phyloP scores from a whole-genome alignment of 1,140 invertebrate species.

The Aphaenogaster ashmeadi region DNA sequence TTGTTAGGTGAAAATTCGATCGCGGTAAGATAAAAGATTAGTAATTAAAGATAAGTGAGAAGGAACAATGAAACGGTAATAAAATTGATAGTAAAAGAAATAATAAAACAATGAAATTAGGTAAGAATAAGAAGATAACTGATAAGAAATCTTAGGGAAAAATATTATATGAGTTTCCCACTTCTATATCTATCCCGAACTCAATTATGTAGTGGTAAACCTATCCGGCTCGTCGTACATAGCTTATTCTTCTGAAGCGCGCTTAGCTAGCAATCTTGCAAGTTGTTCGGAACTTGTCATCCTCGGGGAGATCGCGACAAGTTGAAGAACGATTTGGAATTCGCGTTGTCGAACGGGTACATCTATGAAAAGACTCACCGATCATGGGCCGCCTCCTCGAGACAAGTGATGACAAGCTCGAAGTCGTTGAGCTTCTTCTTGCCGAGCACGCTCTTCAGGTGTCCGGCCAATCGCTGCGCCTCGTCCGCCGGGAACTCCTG shows the following conservation, averaged over 20 bases:
- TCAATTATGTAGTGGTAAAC: conserved; percentile 6
- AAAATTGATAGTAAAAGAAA: background rate
- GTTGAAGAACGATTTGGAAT: background rate
- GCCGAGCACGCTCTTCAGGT: conserved; percentile 85
- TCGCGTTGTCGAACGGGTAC: background rate
- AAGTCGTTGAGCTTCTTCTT: conserved; percentile 86
- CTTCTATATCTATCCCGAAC: background rate
- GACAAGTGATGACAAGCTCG: conserved; percentile 87
- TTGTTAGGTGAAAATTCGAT: background rate
- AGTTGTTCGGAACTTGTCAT: conserved; percentile 12
- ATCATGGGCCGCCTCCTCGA: conserved; percentile 87
- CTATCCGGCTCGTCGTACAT: background rate
- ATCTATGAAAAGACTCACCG: conserved; percentile 75
- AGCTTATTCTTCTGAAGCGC: conserved; percentile 30
- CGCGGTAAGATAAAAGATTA: conserved; percentile 15
- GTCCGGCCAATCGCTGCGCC: conserved; percentile 84
- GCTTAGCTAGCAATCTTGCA: conserved; percentile 16
- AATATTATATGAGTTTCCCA: background rate
- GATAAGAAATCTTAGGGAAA: background rate
- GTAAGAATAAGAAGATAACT: background rate
- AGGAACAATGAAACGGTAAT: background rate
- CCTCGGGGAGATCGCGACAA: background rate
- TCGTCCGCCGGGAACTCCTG: conserved; percentile 86
- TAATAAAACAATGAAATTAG: background rate
- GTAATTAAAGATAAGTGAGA: background rate